These are phyloP conservation scores for Chloroclysta siterata DNA, from an alignment of 2,888 invertebrate genomes.

Conservation along the genomic window DNA sequence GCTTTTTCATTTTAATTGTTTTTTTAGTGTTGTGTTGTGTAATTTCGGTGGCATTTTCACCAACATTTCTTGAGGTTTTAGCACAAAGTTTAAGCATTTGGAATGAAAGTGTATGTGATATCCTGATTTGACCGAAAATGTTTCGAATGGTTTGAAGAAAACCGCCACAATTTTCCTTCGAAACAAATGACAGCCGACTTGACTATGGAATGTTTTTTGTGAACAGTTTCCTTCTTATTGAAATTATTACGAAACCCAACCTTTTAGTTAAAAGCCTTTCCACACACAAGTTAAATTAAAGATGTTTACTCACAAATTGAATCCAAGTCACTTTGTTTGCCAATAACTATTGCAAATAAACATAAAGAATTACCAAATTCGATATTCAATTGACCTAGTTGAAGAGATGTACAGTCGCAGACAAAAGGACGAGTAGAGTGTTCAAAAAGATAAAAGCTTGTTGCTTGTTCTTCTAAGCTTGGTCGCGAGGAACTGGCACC, in stretches of 20 bases:
- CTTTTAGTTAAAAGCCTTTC: neutral
- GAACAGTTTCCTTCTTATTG: neutral
- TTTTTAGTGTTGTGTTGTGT: too few species aligned
- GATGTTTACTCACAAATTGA: conserved; percentile 23
- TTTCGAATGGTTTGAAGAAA: too few species aligned
- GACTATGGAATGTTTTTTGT: too few species aligned
- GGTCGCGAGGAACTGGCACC: too few species aligned
- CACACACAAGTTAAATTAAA: neutral
- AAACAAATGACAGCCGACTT: too few species aligned
- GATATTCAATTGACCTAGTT: conserved; percentile 21
- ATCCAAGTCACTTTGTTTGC: conserved; percentile 21
- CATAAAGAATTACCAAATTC: conserved; percentile 25
- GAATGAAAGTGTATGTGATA: too few species aligned
- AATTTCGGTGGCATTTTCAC: too few species aligned
- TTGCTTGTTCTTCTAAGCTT: neutral
- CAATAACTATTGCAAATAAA: conserved; percentile 19
- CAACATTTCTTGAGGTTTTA: too few species aligned
- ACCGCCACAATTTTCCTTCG: too few species aligned
- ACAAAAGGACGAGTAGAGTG: neutral
- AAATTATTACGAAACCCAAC: neutral
- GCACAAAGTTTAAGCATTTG: too few species aligned
- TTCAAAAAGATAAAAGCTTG: neutral
- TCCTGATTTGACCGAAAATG: too few species aligned
- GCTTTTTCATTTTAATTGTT: too few species aligned
- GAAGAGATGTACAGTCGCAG: conserved; percentile 14